Evolutionary conservation across 1,140 invertebrate species (phyloP).

Genomic region (Argopecten irradians): DNA sequence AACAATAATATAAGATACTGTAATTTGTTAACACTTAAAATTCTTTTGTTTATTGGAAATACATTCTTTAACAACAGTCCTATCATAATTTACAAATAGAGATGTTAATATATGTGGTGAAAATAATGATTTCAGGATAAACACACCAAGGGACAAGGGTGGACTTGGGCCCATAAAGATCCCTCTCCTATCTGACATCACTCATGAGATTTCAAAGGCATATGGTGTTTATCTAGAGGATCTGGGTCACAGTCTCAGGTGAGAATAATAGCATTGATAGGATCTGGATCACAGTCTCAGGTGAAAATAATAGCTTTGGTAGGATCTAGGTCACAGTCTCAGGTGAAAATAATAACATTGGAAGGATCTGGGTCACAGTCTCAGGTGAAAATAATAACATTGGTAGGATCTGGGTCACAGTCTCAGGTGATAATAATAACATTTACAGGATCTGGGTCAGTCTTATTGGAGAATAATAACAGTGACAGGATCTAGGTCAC

Average conservation of each 20-base stretch:
- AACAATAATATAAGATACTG: background rate
- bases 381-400: too few relatives aligned
- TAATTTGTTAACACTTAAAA: background rate
- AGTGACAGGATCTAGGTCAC: too few relatives aligned
- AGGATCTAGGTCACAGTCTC: too few relatives aligned
- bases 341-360: too few relatives aligned
- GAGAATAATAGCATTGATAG: too few relatives aligned
- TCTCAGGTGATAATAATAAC: too few relatives aligned
- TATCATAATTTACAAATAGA: background rate
- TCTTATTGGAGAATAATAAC: too few relatives aligned
- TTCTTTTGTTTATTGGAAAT: background rate
- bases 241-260: slow-evolving; percentile 76
- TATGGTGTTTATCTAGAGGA: slow-evolving; percentile 83
- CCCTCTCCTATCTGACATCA: slow-evolving; percentile 92
- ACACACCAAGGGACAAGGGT: slow-evolving; percentile 92
- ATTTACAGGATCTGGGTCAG: too few relatives aligned
- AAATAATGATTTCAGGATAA: slow-evolving; percentile 80
- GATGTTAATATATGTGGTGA: background rate
- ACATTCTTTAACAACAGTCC: background rate
- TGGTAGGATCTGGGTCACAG: too few relatives aligned
- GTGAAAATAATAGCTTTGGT: too few relatives aligned
- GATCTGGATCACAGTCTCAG: too few relatives aligned
- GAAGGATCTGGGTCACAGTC: too few relatives aligned
- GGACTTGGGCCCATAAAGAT: slow-evolving; percentile 93
- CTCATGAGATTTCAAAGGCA: slow-evolving; percentile 92